Conservation (phyloP, 2,888 invertebrate genomes). For the Perithous albicinctus region DNA sequence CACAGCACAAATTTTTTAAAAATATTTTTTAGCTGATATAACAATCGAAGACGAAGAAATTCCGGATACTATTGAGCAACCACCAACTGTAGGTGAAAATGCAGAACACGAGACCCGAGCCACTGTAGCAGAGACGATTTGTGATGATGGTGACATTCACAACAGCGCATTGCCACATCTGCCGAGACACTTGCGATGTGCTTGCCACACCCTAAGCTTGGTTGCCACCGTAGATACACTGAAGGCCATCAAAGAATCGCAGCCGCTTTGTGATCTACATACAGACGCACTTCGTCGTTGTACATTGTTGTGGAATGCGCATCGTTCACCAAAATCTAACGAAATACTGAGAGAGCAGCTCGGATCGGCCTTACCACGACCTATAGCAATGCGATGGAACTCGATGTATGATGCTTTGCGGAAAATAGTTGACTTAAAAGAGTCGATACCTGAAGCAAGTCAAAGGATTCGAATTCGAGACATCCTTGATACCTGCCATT, state of each 20-base stretch:
- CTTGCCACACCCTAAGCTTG: constrained; percentile 39
- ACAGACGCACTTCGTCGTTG: constrained; percentile 11
- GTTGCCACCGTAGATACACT: constrained; percentile 31
- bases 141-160: background rate
- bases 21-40: constrained; percentile 6
- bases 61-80: background rate
- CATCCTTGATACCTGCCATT: constrained; percentile 7
- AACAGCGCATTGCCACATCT: constrained; percentile 2
- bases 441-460: constrained; percentile 2
- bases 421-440: constrained; percentile 2
- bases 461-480: constrained; percentile 4
- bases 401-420: constrained; percentile 1
- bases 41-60: constrained; percentile 4
- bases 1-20: background rate
- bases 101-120: constrained; percentile 1
- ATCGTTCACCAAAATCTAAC: constrained; percentile 36
- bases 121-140: background rate
- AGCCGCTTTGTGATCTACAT: background rate
- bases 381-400: constrained; percentile 3
- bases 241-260: constrained; percentile 11
- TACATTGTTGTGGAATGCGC: constrained; percentile 19
- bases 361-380: constrained; percentile 2
- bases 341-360: constrained; percentile 5
- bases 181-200: constrained; percentile 46
- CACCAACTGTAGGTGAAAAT: background rate